phyloP scores from a whole-genome alignment of 2,113 vertebrate genomes.

The Hepsetus odoe region DNA sequence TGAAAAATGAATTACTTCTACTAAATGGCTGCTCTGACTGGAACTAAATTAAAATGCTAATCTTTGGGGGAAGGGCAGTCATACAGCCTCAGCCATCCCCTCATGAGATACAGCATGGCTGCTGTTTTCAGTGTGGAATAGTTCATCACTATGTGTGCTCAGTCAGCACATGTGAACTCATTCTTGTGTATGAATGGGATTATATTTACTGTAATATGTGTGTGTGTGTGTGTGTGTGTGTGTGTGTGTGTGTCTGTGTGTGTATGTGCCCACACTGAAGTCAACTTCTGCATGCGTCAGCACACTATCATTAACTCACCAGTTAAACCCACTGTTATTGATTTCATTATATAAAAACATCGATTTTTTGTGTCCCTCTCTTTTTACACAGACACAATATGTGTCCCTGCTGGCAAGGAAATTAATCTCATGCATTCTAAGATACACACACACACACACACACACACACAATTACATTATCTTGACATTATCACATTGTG shows the following conservation, averaged over 20 bases:
- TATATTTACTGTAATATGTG: slow-evolving; percentile 16
- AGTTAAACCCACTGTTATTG: slow-evolving; percentile 64
- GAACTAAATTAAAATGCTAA: too few relatives aligned
- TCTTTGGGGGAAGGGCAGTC: background rate
- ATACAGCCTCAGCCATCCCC: background rate
- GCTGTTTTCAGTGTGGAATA: too few relatives aligned
- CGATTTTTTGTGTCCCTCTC: slow-evolving; percentile 70
- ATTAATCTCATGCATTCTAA: slow-evolving; percentile 52
- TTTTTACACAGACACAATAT: slow-evolving; percentile 73
- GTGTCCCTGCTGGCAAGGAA: slow-evolving; percentile 69
- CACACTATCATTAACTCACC: slow-evolving; percentile 52
- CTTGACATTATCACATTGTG: slow-evolving; percentile 25
- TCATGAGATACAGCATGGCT: too few relatives aligned
- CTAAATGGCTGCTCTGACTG: too few relatives aligned
- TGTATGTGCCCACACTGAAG: slow-evolving; percentile 37
- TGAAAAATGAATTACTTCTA: too few relatives aligned
- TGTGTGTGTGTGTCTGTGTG: slow-evolving; percentile 30
- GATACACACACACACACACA: slow-evolving; percentile 30
- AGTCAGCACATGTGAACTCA: slow-evolving; percentile 12
- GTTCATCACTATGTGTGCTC: slow-evolving; percentile 1
- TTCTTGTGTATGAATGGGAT: too few relatives aligned
- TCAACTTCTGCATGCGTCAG: slow-evolving; percentile 40
- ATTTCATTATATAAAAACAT: slow-evolving; percentile 76
- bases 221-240: slow-evolving; percentile 36
- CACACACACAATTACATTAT: slow-evolving; percentile 48